phyloP scores from a whole-genome alignment of 1,140 invertebrate species.

The Ips nitidus region DNA sequence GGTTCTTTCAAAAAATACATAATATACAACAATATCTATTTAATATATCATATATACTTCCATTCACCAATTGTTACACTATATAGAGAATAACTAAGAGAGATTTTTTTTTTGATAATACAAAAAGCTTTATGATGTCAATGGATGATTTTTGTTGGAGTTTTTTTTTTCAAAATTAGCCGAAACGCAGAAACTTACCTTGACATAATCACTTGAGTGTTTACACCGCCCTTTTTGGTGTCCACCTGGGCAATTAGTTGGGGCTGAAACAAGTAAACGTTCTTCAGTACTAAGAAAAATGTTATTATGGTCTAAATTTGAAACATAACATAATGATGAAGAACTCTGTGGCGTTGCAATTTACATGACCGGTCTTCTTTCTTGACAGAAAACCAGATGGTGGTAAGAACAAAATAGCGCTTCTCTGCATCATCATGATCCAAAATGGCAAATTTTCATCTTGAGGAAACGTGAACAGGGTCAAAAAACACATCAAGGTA shows the following conservation, averaged over 20 bases:
- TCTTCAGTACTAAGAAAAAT: background rate
- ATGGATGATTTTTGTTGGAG: conserved; percentile 45
- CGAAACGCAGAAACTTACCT: conserved; percentile 50
- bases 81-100: background rate
- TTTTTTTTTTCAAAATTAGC: conserved; percentile 25
- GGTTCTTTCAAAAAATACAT: conserved; percentile 41
- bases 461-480: no score
- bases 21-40: conserved; percentile 28
- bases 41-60: conserved; percentile 25
- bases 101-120: conserved; percentile 20
- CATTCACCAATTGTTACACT: conserved; percentile 38
- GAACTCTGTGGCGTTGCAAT: background rate
- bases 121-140: conserved; percentile 49
- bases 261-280: conserved; percentile 45
- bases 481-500: no score
- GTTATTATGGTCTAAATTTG: background rate
- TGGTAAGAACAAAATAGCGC: background rate
- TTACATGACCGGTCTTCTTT: background rate
- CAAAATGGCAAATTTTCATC: background rate
- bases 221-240: conserved; percentile 51
- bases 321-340: background rate
- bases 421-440: background rate
- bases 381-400: background rate
- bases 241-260: conserved; percentile 50
- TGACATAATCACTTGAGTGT: conserved; percentile 49